These are phyloP conservation scores for Sinocyclocheilus rhinocerous DNA, from an alignment of 2,113 vertebrate species.

Conservation along the genomic window DNA sequence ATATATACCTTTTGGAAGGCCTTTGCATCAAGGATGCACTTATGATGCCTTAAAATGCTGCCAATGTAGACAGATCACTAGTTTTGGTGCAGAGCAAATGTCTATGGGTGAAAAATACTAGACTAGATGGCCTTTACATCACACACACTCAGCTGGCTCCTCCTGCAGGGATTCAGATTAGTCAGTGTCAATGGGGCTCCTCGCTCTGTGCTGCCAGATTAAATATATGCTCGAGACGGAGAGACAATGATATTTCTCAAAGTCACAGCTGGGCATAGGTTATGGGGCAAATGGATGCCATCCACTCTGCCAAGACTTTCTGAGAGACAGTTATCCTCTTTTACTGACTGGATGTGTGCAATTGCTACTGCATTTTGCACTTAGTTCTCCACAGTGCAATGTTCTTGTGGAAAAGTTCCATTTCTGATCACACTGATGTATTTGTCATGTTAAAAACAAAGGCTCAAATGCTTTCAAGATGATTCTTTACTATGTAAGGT, in stretches of 20 bases:
- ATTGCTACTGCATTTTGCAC: background rate
- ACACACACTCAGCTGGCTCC: background rate
- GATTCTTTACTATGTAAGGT: background rate
- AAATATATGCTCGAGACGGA: background rate
- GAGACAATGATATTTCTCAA: background rate
- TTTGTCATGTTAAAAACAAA: slow-evolving; percentile 15
- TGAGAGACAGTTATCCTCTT: background rate
- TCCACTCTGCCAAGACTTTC: background rate
- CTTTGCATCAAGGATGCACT: background rate
- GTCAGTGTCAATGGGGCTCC: slow-evolving; percentile 5
- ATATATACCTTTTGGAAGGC: background rate
- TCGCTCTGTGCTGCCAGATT: background rate
- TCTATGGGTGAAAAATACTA: background rate
- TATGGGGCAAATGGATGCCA: background rate
- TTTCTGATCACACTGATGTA: slow-evolving; percentile 9
- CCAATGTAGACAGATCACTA: background rate
- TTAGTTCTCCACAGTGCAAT: background rate
- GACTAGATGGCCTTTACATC: slow-evolving; percentile 6
- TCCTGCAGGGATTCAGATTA: slow-evolving; percentile 16
- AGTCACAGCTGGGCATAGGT: slow-evolving; percentile 7
- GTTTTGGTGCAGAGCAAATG: background rate
- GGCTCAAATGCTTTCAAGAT: background rate
- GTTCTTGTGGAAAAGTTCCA: background rate
- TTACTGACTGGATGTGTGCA: background rate
- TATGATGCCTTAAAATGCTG: background rate